A percentile compares a stretch with the other conserved stretches of the same genome.
Evolutionary conservation across 1,140 invertebrate genomes (phyloP).

Genomic region (Tetraneura akinire): DNA sequence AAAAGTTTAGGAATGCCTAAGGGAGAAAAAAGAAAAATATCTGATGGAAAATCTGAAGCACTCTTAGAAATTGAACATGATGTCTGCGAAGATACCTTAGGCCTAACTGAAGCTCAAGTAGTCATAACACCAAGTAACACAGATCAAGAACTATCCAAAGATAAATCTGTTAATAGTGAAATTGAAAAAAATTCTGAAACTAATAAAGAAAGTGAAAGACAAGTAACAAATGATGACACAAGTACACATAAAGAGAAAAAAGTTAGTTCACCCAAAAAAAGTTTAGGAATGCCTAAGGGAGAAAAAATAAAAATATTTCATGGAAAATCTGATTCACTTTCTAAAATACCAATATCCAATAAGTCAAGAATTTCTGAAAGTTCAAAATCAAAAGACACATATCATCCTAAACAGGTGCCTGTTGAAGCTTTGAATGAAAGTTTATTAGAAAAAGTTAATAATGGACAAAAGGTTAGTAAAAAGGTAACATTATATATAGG

Average conservation of each 20-base stretch:
- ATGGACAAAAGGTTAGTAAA: conserved; percentile 13
- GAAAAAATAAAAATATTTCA: conserved; percentile 38
- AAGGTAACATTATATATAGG: too few species aligned
- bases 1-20: conserved; percentile 66
- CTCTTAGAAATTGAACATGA: conserved; percentile 66
- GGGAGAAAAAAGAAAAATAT: conserved; percentile 67
- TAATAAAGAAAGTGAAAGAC: conserved; percentile 54
- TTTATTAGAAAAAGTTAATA: background rate
- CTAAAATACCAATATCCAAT: background rate
- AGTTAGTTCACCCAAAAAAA: background rate
- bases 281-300: conserved; percentile 36
- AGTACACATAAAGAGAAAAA: conserved; percentile 29
- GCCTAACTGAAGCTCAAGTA: background rate
- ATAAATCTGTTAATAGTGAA: conserved; percentile 14
- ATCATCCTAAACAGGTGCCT: background rate
- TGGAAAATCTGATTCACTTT: conserved; percentile 36
- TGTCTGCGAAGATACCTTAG: conserved; percentile 16
- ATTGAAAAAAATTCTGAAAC: conserved; percentile 52
- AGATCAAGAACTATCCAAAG: background rate
- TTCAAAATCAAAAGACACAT: background rate
- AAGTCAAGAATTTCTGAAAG: background rate
- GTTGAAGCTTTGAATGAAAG: conserved; percentile 1
- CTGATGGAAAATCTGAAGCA: conserved; percentile 73
- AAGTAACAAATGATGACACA: conserved; percentile 57
- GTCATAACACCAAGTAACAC: background rate